Percentiles rank a stretch among this genome's conserved stretches.
Conservation (phyloP, 2,113 vertebrate species). For the Reinhardtius hippoglossoides region DNA sequence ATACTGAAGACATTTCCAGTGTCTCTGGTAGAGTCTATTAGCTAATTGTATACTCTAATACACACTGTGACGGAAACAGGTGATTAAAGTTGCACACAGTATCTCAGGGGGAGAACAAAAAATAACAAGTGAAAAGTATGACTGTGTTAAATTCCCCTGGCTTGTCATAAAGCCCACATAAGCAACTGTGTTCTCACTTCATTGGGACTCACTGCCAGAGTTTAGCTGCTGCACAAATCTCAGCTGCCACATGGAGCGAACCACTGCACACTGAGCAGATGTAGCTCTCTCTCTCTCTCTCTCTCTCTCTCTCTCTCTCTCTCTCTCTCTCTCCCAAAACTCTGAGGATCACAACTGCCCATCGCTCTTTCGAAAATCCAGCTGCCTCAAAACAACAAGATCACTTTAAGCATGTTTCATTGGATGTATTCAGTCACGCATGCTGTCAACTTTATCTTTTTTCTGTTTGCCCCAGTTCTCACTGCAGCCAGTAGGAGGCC, state of each 20-base stretch:
- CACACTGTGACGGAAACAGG: neutral
- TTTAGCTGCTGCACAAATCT: constrained; percentile 38
- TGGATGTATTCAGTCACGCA: neutral
- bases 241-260: constrained; percentile 51
- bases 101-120: neutral
- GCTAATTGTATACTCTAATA: neutral
- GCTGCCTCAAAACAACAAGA: neutral
- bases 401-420: neutral
- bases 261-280: constrained; percentile 64
- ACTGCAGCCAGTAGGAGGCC: neutral
- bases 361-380: constrained; percentile 37
- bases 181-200: constrained; percentile 23
- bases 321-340: too few relatives aligned
- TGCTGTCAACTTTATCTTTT: too few relatives aligned
- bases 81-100: neutral
- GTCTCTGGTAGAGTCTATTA: too few relatives aligned
- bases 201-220: constrained; percentile 28
- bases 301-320: too few relatives aligned
- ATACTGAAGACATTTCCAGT: too few relatives aligned
- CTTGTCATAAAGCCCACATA: constrained; percentile 7
- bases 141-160: neutral
- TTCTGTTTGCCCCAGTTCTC: constrained; percentile 5
- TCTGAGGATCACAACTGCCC: constrained; percentile 18
- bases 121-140: constrained; percentile 1
- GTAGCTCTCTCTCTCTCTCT: constrained; percentile 27